Conservation (phyloP, 2,888 invertebrate species). For the Drosophila tanythrix region DNA sequence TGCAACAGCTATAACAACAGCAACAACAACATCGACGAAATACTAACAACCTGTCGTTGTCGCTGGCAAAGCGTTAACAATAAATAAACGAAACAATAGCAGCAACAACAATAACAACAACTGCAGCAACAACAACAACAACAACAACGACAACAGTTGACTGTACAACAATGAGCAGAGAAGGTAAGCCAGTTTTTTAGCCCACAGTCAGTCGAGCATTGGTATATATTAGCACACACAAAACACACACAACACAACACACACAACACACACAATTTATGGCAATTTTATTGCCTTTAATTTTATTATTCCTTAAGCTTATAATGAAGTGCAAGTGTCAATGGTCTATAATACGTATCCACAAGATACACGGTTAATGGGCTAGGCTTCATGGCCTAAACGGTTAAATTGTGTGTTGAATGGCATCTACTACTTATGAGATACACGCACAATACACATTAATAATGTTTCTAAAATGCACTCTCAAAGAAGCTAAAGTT, state of each 20-base stretch:
- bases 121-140: conserved; percentile 36
- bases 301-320: conserved; percentile 39
- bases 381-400: conserved; percentile 17
- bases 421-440: not conserved
- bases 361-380: not conserved
- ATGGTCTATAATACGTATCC: conserved; percentile 9
- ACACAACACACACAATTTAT: conserved; percentile 21
- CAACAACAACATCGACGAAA: conserved; percentile 35
- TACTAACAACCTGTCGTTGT: conserved; percentile 78
- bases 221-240: conserved; percentile 29
- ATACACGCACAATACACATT: not conserved
- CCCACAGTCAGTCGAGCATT: conserved; percentile 49
- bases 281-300: conserved; percentile 48
- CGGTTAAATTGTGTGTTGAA: not conserved
- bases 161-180: conserved; percentile 77
- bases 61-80: conserved; percentile 78
- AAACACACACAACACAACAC: conserved; percentile 18
- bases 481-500: not conserved
- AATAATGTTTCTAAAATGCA: not conserved
- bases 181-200: conserved; percentile 79
- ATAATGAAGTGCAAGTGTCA: conserved; percentile 47
- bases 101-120: conserved; percentile 38
- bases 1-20: conserved; percentile 40
- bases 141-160: conserved; percentile 57
- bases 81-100: conserved; percentile 72